These are phyloP conservation scores for Spodoptera exigua DNA, from an alignment of 2,888 invertebrate genomes.

Conservation along the genomic window DNA sequence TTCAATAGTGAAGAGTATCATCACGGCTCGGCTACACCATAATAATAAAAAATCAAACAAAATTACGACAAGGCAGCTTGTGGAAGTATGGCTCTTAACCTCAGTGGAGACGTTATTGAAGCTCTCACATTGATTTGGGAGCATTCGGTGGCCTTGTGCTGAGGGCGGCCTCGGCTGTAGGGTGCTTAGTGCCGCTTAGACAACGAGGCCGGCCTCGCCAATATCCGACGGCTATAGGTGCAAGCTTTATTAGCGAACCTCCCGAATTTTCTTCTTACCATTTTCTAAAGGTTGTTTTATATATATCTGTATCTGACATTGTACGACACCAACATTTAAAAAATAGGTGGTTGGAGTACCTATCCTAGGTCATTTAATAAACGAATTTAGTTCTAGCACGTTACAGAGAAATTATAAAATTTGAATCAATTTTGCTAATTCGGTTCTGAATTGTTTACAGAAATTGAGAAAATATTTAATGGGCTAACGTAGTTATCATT, in stretches of 20 bases:
- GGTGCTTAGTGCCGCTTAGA: constrained; percentile 66
- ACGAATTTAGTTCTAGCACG: too few relatives aligned
- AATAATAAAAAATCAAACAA: constrained; percentile 16
- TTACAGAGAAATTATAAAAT: too few relatives aligned
- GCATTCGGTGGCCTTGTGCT: constrained; percentile 70
- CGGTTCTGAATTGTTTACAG: background rate
- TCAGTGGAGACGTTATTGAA: constrained; percentile 48
- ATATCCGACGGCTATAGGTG: constrained; percentile 72
- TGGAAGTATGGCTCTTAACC: constrained; percentile 39
- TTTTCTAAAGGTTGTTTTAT: too few relatives aligned
- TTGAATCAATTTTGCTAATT: too few relatives aligned
- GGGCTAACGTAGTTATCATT: too few relatives aligned
- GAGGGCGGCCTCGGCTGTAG: constrained; percentile 72
- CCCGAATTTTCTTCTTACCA: constrained; percentile 6
- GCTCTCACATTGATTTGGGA: constrained; percentile 59
- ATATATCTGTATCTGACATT: too few relatives aligned
- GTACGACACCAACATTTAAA: too few relatives aligned
- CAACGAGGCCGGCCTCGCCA: constrained; percentile 71
- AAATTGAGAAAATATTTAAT: too few relatives aligned
- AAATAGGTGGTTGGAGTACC: too few relatives aligned
- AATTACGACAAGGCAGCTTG: constrained; percentile 18
- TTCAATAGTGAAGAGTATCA: background rate
- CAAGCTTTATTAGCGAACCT: constrained; percentile 46
- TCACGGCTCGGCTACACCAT: background rate
- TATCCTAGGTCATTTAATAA: too few relatives aligned